These are phyloP conservation scores for Cyclargus thomasi DNA, from an alignment of 1,140 invertebrate species.

Conservation along the genomic window DNA sequence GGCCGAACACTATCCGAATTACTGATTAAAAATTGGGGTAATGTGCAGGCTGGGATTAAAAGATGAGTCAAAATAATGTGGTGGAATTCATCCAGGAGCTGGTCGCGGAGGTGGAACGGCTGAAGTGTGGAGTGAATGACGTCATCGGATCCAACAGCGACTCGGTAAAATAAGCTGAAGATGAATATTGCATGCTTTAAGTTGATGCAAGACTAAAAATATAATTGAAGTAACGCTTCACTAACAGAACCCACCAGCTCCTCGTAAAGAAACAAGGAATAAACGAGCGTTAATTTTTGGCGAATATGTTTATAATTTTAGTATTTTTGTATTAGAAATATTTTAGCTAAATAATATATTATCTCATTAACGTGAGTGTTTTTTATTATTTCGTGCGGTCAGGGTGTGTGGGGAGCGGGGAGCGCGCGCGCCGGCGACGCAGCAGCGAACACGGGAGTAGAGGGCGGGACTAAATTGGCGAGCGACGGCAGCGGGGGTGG, in stretches of 20 bases:
- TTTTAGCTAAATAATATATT: background rate
- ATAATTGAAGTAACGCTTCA: too few relatives aligned
- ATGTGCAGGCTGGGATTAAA: too few relatives aligned
- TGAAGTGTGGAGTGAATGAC: slow-evolving; percentile 54
- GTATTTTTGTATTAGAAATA: too few relatives aligned
- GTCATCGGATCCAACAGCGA: slow-evolving; percentile 57
- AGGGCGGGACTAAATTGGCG: slow-evolving; percentile 35
- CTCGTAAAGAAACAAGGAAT: too few relatives aligned
- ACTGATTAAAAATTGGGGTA: too few relatives aligned
- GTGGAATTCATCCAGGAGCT: slow-evolving; percentile 59
- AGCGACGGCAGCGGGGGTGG: slow-evolving; percentile 28
- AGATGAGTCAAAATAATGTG: too few relatives aligned
- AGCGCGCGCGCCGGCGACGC: background rate
- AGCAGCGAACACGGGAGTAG: background rate
- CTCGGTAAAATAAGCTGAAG: slow-evolving; percentile 41
- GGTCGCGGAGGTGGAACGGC: slow-evolving; percentile 49
- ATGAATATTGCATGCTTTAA: too few relatives aligned
- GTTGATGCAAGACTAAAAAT: too few relatives aligned
- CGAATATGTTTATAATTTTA: too few relatives aligned
- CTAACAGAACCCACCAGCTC: too few relatives aligned
- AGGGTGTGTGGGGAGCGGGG: background rate
- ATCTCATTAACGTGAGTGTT: background rate
- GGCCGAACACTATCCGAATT: too few relatives aligned
- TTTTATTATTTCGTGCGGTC: background rate
- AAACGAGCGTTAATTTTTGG: too few relatives aligned